phyloP scores from a whole-genome alignment of 2,888 invertebrate species.

The Ptychoptera contaminata region DNA sequence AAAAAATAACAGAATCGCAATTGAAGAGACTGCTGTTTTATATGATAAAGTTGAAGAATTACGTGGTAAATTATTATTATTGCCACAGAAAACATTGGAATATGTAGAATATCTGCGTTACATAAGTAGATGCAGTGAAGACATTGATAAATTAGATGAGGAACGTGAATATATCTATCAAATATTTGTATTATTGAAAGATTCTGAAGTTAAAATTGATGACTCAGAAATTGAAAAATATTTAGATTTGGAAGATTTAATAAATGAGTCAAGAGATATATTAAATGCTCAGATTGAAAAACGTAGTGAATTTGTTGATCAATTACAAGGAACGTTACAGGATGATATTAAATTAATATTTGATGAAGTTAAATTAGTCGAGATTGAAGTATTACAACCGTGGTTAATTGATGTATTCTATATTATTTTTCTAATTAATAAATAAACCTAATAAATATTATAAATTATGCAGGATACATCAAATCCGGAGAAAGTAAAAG shows the following conservation, averaged over 20 bases:
- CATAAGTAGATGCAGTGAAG: conserved; percentile 41
- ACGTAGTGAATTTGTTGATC: conserved; percentile 47
- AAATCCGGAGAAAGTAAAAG: conserved; percentile 46
- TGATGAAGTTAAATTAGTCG: conserved; percentile 53
- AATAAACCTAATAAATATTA: too few species aligned
- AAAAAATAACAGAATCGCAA: conserved; percentile 40
- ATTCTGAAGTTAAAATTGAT: conserved; percentile 55
- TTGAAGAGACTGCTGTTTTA: conserved; percentile 35
- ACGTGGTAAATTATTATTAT: conserved; percentile 42
- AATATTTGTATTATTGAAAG: conserved; percentile 68
- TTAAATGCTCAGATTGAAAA: conserved; percentile 56
- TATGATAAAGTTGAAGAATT: conserved; percentile 34
- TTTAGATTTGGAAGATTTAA: conserved; percentile 24
- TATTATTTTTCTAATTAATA: too few species aligned
- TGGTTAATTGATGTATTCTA: conserved; percentile 23
- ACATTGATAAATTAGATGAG: conserved; percentile 53
- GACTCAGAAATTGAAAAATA: conserved; percentile 45
- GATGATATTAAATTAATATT: conserved; percentile 62
- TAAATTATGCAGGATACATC: conserved; percentile 47
- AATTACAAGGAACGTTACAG: conserved; percentile 57
- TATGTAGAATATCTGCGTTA: conserved; percentile 39
- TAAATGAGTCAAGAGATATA: conserved; percentile 39
- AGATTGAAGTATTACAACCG: conserved; percentile 44
- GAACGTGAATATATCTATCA: conserved; percentile 68
- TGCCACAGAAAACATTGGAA: conserved; percentile 55